Base-by-base conservation (phyloP, 2,888 invertebrate genomes). In the Lasioglossum morio region DNA sequence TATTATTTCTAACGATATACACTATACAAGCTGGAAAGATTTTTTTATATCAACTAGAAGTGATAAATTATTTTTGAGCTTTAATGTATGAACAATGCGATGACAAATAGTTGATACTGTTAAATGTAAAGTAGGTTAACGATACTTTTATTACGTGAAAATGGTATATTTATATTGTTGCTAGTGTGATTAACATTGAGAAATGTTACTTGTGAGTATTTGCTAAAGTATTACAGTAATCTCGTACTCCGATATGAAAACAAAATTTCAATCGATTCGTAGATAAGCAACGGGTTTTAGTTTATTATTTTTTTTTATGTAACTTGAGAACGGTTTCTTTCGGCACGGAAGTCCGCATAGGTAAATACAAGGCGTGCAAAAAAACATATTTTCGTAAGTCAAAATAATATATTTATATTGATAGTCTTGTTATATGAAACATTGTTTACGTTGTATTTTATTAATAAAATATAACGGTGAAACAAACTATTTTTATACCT, bases 351-450 rank as follows among this genome's bases (percentile, higher is more conserved):
- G 34, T 69, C 4, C 23, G 37, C 37, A 60, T 57, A 23, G 74
- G n/a, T 30, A 1, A 40, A n/a, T 19, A 30, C 27, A 60, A 30
- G 34, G n/a, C n/a, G 40, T 72, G 81, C 10, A 34, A 81, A 70
- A 70, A 34, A 77, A 66, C 30, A 82, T 82, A 84, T 82, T 82
- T 84, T 82, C 77, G 5, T 82, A 82, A 30, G 16, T 57, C 12
- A 57, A 57, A 77, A n/a, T 73, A 73, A 73, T 83, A 85, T 74
- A 83, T 85, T 63, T 76, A 34, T 79, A 78, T 53, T 30, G 0
- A 74, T 83, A 79, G 37, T 34, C 46, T 57, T 72, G 16, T 85
- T 30, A 83, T 40, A 60, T 60, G 66, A 76, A 77, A 77, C 30
- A 70, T n/a, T 23, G 63, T 70, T 30, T 23, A 53, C 27, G 60